Evolutionary conservation across 2,113 vertebrate species (phyloP).

Genomic region (Cricetomys ansorgei): DNA sequence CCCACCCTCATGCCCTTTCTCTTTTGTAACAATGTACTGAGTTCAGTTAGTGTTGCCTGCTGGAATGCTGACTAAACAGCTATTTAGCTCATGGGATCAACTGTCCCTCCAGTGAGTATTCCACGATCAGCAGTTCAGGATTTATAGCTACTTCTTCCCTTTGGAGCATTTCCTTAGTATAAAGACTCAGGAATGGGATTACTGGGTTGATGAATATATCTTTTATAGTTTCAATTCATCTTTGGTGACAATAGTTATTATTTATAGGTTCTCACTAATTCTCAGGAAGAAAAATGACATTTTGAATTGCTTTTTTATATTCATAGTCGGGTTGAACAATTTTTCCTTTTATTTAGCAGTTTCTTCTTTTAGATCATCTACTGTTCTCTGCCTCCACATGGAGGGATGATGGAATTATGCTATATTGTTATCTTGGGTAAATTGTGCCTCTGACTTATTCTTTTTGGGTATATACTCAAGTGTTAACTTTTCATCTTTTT

Average conservation of each 20-base stretch:
- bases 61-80: not conserved
- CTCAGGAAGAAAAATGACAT: not conserved
- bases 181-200: not conserved
- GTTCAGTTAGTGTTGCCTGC: not conserved
- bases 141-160: not conserved
- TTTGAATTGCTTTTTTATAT: not conserved
- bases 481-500: not conserved
- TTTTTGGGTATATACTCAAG: not conserved
- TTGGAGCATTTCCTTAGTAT: not conserved
- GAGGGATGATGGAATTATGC: not conserved
- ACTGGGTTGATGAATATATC: not conserved
- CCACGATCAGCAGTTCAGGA: not conserved
- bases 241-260: constrained; percentile 13
- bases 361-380: not conserved
- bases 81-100: not conserved
- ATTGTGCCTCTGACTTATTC: not conserved
- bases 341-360: constrained; percentile 50
- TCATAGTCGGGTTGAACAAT: not conserved
- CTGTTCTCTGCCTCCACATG: not conserved
- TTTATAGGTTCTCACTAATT: constrained; percentile 26
- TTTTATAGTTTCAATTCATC: not conserved
- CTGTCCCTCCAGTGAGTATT: not conserved
- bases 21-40: not conserved
- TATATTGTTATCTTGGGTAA: not conserved
- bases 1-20: not conserved